Conservation (phyloP, 2,888 invertebrate genomes). For the Polydrusus pterygomalis region DNA sequence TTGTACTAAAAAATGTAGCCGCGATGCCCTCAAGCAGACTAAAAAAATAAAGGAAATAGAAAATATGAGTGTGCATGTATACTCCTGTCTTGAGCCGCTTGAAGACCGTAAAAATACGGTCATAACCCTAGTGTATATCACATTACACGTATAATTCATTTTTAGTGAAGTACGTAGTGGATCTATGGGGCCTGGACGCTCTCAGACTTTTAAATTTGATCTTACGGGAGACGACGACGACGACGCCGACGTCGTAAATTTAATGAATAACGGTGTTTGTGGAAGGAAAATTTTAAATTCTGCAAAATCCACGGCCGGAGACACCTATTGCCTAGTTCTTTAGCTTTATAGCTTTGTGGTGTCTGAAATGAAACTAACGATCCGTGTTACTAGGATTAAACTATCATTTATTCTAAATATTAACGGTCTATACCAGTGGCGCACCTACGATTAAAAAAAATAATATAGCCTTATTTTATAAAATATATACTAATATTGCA, state of each 20-base stretch:
- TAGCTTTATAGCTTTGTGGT: conserved; percentile 5
- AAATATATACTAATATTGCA: too few species aligned
- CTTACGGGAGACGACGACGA: conserved; percentile 10
- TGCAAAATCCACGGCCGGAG: not conserved
- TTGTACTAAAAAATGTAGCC: not conserved
- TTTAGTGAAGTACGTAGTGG: conserved; percentile 28
- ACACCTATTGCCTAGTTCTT: conserved; percentile 5
- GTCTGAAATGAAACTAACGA: not conserved
- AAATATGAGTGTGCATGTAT: conserved; percentile 34
- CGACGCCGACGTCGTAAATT: conserved; percentile 15
- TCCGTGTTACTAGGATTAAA: too few species aligned
- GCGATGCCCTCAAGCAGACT: not conserved
- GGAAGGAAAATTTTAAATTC: not conserved
- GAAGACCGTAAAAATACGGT: conserved; percentile 45
- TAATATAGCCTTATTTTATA: too few species aligned
- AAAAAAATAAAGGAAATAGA: conserved; percentile 17
- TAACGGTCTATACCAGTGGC: too few species aligned
- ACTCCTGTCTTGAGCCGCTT: conserved; percentile 31
- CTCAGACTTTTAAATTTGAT: conserved; percentile 44
- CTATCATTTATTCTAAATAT: too few species aligned
- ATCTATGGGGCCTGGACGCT: conserved; percentile 38
- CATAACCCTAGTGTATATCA: conserved; percentile 47
- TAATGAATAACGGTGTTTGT: conserved; percentile 22
- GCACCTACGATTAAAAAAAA: too few species aligned
- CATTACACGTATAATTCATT: conserved; percentile 50